These are phyloP conservation scores for Dasyurus viverrinus DNA, from an alignment of 2,113 vertebrate species.

Conservation along the genomic window DNA sequence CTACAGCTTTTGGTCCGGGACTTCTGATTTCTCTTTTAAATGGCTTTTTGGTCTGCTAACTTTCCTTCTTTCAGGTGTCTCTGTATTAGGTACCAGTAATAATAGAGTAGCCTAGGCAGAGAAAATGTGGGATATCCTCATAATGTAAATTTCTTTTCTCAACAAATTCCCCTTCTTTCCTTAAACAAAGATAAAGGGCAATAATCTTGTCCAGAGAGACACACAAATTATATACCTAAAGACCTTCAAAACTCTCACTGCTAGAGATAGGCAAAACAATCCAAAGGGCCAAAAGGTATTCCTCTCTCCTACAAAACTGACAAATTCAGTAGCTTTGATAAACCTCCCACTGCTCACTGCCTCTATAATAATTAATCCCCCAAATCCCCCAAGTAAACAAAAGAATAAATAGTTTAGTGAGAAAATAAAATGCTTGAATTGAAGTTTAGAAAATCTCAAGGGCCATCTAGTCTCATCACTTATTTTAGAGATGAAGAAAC, in stretches of 20 bases:
- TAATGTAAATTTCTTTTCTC: neutral
- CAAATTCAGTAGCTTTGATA: neutral
- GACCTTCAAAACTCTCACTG: neutral
- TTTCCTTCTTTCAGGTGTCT: neutral
- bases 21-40: neutral
- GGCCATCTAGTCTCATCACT: neutral
- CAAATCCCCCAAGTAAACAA: neutral
- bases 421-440: neutral
- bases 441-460: neutral
- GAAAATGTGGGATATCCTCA: neutral
- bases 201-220: neutral
- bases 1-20: neutral
- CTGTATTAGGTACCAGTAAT: neutral
- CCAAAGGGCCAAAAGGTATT: neutral
- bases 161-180: neutral
- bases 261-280: neutral
- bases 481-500: neutral
- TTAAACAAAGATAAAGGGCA: neutral
- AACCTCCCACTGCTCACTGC: neutral
- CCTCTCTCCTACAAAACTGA: neutral
- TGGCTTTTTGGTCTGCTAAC: neutral
- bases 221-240: neutral
- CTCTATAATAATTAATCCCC: neutral
- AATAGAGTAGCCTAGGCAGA: neutral
- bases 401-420: neutral